phyloP scores from a whole-genome alignment of 2,888 invertebrate species.

The Leptinotarsa juncta region DNA sequence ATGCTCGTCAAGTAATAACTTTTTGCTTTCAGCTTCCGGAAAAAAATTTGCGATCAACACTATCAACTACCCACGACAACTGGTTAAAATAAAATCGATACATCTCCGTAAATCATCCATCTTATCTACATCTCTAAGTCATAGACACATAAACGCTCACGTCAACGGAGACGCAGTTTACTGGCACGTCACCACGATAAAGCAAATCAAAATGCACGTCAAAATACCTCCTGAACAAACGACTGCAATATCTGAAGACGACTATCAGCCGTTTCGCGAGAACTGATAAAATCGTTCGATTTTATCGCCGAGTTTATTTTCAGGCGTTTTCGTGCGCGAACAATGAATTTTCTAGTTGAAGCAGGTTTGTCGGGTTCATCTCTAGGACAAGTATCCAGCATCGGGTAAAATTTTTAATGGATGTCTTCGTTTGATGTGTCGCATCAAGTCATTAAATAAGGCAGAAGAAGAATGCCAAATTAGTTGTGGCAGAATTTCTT shows the following conservation, averaged over 20 bases:
- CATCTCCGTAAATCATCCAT: too few species aligned
- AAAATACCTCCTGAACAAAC: slow-evolving; percentile 45
- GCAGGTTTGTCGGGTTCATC: slow-evolving; percentile 2
- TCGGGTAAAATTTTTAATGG: background rate
- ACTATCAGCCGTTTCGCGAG: slow-evolving; percentile 41
- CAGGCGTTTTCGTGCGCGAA: slow-evolving; percentile 28
- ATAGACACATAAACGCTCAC: slow-evolving; percentile 28
- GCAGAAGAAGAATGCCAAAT: too few species aligned
- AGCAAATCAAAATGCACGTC: slow-evolving; percentile 43
- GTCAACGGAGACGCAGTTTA: slow-evolving; percentile 42
- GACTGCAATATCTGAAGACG: slow-evolving; percentile 43
- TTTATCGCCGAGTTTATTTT: slow-evolving; percentile 30
- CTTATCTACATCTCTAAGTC: slow-evolving; percentile 33
- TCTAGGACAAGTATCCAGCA: background rate
- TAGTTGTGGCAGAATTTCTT: too few species aligned
- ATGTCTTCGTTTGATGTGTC: background rate
- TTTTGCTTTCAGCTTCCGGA: too few species aligned
- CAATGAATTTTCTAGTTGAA: slow-evolving; percentile 25
- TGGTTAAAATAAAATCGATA: too few species aligned
- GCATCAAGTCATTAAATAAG: too few species aligned
- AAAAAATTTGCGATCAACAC: background rate
- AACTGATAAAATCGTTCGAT: slow-evolving; percentile 40
- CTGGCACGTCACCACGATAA: slow-evolving; percentile 37
- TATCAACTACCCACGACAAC: too few species aligned
- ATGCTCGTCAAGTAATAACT: too few species aligned